These are phyloP conservation scores for Chascanopsetta lugubris DNA, from an alignment of 2,113 vertebrate species.

Conservation along the genomic window DNA sequence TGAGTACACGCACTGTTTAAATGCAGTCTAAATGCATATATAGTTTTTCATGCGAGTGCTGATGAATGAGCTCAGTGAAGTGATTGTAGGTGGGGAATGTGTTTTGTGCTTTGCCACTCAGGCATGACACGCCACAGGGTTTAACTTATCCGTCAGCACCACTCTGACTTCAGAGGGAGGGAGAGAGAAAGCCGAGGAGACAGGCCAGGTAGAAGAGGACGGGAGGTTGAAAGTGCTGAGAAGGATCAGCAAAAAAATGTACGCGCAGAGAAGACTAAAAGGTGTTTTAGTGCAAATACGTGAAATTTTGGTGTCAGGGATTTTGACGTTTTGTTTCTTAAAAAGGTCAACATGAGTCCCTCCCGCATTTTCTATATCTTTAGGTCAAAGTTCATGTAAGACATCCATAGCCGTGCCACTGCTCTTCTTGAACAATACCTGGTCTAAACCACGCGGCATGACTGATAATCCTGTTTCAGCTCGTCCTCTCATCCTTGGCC, in stretches of 20 bases:
- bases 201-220: background rate
- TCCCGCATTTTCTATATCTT: too few relatives aligned
- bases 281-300: too few relatives aligned
- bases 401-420: background rate
- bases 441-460: background rate
- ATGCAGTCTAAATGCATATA: background rate
- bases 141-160: constrained; percentile 53
- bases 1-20: background rate
- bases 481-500: background rate
- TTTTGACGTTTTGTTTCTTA: constrained; percentile 16
- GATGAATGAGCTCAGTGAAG: background rate
- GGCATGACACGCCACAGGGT: constrained; percentile 39
- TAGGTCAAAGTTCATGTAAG: too few relatives aligned
- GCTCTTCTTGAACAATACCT: background rate
- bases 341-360: too few relatives aligned
- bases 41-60: background rate
- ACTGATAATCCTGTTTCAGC: background rate
- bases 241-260: too few relatives aligned
- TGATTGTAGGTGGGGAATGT: background rate
- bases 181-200: constrained; percentile 20
- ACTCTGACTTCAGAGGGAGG: constrained; percentile 41
- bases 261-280: too few relatives aligned
- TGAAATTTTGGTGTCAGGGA: too few relatives aligned
- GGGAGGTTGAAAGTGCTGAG: background rate
- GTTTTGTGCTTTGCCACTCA: constrained; percentile 36